These are phyloP conservation scores for Harpalus rubripes DNA, from an alignment of 2,888 invertebrate species.

Conservation along the genomic window DNA sequence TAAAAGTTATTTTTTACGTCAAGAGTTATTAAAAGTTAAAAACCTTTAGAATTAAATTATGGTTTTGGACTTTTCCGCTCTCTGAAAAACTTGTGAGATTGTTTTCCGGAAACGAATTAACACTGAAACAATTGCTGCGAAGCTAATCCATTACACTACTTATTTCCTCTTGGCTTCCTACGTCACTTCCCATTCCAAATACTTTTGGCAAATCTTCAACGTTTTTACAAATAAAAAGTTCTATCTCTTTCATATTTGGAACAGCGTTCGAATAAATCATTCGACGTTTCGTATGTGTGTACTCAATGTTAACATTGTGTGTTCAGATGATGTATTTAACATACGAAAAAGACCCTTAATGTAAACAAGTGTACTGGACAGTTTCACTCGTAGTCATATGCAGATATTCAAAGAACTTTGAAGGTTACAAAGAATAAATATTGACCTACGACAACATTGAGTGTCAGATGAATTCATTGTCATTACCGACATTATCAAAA, in stretches of 20 bases:
- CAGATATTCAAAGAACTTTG: no score
- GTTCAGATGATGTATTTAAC: no score
- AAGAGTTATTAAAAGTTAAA: no score
- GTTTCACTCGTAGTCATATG: no score
- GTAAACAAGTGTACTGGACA: no score
- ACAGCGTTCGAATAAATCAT: slow-evolving; percentile 55
- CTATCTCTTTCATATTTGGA: slow-evolving; percentile 37
- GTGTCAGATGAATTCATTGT: no score
- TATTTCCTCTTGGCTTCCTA: not conserved
- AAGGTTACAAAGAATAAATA: no score
- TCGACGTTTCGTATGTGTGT: slow-evolving; percentile 18
- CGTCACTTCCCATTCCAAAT: not conserved
- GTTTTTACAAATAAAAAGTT: slow-evolving; percentile 1
- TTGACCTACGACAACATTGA: no score
- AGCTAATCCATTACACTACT: slow-evolving; percentile 9
- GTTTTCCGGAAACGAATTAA: not conserved
- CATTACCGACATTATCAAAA: no score
- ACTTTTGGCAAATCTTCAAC: slow-evolving; percentile 14
- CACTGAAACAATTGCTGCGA: slow-evolving; percentile 10
- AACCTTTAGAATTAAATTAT: not conserved
- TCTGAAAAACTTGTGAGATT: not conserved
- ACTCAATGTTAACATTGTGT: not conserved
- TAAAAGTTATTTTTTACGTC: no score
- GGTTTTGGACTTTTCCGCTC: not conserved
- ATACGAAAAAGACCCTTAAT: no score